Evolutionary conservation across 2,797 vertebrate genomes (phyloP).

Genomic region (Sphaeramia orbicularis): DNA sequence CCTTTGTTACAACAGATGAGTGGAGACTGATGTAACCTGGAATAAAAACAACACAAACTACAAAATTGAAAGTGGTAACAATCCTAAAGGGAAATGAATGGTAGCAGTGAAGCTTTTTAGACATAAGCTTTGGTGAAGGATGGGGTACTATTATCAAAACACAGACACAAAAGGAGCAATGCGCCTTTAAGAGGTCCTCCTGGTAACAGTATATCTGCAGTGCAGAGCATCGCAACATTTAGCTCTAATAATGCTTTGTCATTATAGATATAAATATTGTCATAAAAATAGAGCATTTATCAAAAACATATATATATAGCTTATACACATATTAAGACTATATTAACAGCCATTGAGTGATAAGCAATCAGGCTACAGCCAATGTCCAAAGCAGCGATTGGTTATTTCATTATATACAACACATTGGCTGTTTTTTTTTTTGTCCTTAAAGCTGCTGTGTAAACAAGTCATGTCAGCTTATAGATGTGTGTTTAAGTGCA

Average conservation of each 20-base stretch:
- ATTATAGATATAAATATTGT: not conserved
- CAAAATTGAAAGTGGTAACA: not conserved
- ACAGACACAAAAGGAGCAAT: conserved; percentile 35
- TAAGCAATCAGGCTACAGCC: not conserved
- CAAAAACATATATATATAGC: not conserved
- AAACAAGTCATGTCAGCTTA: not conserved
- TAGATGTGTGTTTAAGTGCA: not conserved
- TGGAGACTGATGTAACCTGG: not conserved
- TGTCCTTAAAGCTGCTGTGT: not conserved
- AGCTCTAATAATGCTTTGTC: conserved; percentile 28
- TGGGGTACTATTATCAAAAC: conserved; percentile 10
- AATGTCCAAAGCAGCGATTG: not conserved
- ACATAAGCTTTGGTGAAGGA: conserved; percentile 5
- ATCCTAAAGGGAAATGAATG: not conserved
- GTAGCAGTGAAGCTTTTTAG: not conserved
- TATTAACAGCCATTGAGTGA: not conserved
- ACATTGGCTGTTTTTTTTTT: not conserved
- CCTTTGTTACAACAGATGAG: conserved; percentile 27
- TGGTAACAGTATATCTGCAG: conserved; percentile 81
- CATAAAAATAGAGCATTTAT: not conserved
- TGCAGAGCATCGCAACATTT: conserved; percentile 73
- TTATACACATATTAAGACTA: not conserved
- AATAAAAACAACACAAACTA: not conserved
- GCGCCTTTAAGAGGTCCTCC: conserved; percentile 76
- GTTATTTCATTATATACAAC: not conserved